Conservation (phyloP, 2,888 invertebrate genomes). For the Calameuta idolon region DNA sequence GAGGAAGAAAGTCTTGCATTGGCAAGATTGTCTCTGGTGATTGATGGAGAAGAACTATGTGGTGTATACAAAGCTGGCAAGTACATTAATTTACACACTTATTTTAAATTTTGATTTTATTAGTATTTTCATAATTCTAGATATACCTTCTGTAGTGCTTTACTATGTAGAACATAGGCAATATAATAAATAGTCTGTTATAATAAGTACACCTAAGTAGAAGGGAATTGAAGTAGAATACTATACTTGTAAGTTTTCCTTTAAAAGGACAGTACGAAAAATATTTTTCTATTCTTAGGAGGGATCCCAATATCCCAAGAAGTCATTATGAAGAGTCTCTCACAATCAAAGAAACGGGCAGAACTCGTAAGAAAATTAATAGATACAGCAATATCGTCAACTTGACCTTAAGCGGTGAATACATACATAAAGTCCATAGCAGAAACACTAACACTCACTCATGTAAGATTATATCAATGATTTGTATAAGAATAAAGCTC, state of each 20-base stretch:
- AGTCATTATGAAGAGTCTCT: constrained; percentile 72
- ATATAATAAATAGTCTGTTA: neutral
- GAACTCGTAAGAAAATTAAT: constrained; percentile 69
- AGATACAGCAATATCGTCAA: constrained; percentile 50
- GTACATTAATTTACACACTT: neutral
- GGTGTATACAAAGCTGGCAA: constrained; percentile 80
- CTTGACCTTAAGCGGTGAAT: neutral
- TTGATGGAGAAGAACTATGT: constrained; percentile 74
- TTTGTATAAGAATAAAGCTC: neutral
- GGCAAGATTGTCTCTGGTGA: constrained; percentile 77
- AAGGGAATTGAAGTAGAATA: neutral
- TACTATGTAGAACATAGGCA: neutral
- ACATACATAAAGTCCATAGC: neutral
- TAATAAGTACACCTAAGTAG: neutral
- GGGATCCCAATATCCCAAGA: constrained; percentile 74
- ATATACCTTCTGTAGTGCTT: neutral
- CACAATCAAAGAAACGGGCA: constrained; percentile 73
- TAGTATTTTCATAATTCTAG: neutral
- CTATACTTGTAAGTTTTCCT: neutral
- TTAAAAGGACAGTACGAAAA: neutral
- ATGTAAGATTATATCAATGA: neutral
- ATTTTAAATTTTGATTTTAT: neutral
- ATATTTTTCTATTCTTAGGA: constrained; percentile 48
- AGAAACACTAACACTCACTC: neutral
- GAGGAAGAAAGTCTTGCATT: constrained; percentile 84